Conservation (phyloP, 2,113 vertebrate species). For the Eira barbara region DNA sequence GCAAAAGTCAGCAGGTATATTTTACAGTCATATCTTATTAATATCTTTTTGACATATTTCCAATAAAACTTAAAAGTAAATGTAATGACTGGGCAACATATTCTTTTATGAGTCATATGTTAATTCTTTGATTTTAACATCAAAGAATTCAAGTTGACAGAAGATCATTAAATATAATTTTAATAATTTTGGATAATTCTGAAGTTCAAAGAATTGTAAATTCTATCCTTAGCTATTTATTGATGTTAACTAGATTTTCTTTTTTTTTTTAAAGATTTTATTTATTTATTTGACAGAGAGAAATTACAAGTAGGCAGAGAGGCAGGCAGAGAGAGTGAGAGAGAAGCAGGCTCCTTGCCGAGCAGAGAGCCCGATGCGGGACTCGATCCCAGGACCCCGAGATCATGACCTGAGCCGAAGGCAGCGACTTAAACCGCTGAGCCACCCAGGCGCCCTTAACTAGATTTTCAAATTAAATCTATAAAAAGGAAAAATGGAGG, state of each 20-base stretch:
- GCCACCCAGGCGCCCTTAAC: too few relatives aligned
- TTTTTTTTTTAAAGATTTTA: too few relatives aligned
- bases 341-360: too few relatives aligned
- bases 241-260: neutral
- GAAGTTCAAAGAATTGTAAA: neutral
- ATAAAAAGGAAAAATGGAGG: neutral
- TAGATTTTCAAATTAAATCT: neutral
- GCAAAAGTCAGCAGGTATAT: neutral
- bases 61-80: slow-evolving; percentile 15
- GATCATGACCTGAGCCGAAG: too few relatives aligned
- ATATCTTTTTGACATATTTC: slow-evolving; percentile 2
- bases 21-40: neutral
- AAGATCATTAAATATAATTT: slow-evolving; percentile 15
- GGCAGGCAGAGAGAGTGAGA: too few relatives aligned
- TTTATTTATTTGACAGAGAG: too few relatives aligned
- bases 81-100: neutral
- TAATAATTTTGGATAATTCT: slow-evolving; percentile 18
- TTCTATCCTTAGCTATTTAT: neutral
- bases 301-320: too few relatives aligned
- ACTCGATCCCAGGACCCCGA: too few relatives aligned
- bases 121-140: slow-evolving; percentile 33
- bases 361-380: too few relatives aligned
- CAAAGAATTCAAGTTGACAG: neutral
- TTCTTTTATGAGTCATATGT: neutral
- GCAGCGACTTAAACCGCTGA: too few relatives aligned